Conservation (phyloP, 2,888 invertebrate species). For the Elmis aenea region DNA sequence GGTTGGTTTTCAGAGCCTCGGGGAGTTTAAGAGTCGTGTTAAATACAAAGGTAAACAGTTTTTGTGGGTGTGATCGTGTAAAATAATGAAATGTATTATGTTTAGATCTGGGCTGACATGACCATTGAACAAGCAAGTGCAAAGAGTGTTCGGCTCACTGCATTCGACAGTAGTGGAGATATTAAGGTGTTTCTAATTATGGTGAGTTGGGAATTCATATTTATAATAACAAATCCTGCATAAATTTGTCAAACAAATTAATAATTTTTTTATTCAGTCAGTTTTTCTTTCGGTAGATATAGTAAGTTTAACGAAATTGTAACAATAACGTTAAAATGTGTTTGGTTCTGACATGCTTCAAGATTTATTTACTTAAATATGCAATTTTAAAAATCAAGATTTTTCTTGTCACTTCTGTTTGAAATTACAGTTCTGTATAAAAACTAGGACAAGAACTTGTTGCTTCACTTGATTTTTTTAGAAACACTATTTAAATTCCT, state of each 20-base stretch:
- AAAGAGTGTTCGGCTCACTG: conserved; percentile 84
- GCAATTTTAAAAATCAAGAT: too few species aligned
- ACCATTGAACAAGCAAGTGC: conserved; percentile 80
- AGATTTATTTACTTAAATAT: too few species aligned
- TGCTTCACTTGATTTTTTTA: too few species aligned
- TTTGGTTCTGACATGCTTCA: too few species aligned
- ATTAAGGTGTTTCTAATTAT: conserved; percentile 83
- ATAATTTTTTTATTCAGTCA: conserved; percentile 2
- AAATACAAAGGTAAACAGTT: conserved; percentile 72
- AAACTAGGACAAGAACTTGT: too few species aligned
- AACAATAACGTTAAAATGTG: conserved; percentile 3
- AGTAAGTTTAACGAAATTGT: too few species aligned
- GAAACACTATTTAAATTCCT: too few species aligned
- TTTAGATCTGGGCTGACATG: conserved; percentile 84
- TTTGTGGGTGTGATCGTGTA: not conserved
- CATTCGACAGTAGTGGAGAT: conserved; percentile 75
- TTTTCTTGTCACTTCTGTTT: too few species aligned
- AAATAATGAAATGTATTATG: conserved; percentile 15
- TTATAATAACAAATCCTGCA: too few species aligned
- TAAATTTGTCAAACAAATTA: too few species aligned
- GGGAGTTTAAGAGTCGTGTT: conserved; percentile 86
- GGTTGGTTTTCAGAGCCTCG: conserved; percentile 82
- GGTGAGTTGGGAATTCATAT: too few species aligned
- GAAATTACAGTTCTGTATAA: too few species aligned
- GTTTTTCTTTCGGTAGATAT: not conserved